A percentile compares a stretch with the other conserved stretches of the same genome.
Conservation (phyloP, 2,797 vertebrate species). For the Coccyzus lansbergi region DNA sequence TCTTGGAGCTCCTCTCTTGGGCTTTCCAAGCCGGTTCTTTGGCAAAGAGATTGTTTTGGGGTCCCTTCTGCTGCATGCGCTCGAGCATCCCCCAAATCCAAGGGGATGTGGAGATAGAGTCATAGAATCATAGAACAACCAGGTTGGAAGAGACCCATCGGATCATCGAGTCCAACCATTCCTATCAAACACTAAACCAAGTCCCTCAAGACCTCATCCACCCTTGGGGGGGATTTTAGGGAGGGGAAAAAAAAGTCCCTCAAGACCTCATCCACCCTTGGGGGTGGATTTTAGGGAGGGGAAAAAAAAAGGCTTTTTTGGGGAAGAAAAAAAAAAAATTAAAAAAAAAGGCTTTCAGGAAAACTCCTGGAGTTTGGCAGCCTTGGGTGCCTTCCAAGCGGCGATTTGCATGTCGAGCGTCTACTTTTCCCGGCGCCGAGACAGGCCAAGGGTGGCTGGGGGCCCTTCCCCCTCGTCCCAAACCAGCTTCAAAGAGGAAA, state of each 20-base stretch:
- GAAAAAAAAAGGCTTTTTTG: background rate
- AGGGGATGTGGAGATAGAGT: background rate
- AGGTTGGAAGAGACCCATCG: no score
- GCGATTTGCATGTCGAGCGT: background rate
- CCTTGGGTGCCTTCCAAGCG: background rate
- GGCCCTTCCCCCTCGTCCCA: background rate
- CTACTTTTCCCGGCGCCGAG: background rate
- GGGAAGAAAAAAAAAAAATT: no score
- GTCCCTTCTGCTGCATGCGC: fast-evolving
- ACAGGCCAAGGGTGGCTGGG: background rate
- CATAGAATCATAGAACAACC: no score
- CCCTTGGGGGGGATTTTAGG: no score
- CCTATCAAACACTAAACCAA: no score
- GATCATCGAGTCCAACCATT: no score
- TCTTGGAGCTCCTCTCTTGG: background rate
- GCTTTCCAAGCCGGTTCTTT: background rate
- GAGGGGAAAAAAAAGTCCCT: no score
- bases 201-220: no score
- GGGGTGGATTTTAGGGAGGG: background rate
- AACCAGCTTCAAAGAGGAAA: background rate
- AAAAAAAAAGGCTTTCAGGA: background rate
- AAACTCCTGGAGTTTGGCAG: background rate
- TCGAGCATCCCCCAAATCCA: background rate
- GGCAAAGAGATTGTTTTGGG: background rate
- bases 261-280: no score